Conservation (phyloP, 2,797 vertebrate species). For the Gymnothorax javanicus region DNA sequence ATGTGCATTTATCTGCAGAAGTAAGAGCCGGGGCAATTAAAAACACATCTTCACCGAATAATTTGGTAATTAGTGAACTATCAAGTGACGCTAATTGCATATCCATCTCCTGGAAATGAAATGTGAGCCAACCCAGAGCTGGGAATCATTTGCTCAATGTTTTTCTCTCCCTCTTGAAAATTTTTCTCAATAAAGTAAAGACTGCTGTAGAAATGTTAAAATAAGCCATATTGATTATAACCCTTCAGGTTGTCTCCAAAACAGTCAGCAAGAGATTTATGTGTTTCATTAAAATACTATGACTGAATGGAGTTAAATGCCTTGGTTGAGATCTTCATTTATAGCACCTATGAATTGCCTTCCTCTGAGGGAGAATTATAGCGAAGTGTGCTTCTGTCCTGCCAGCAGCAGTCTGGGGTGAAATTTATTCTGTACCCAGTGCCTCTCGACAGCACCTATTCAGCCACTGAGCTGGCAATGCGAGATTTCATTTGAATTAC, state of each 20-base stretch:
- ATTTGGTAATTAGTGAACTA: conserved; percentile 35
- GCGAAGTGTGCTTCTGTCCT: conserved; percentile 35
- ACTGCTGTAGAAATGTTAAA: conserved; percentile 13
- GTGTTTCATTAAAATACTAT: conserved; percentile 61
- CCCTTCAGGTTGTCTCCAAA: conserved; percentile 38
- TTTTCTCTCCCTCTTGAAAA: neutral
- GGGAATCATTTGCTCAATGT: conserved; percentile 1
- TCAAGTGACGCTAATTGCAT: conserved; percentile 25
- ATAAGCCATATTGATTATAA: conserved; percentile 27
- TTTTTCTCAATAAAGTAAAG: conserved; percentile 10
- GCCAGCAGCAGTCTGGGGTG: neutral
- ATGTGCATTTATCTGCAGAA: conserved; percentile 20
- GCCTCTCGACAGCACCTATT: neutral
- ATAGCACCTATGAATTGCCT: conserved; percentile 46
- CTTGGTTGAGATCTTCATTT: conserved; percentile 37
- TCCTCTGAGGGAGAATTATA: conserved; percentile 46
- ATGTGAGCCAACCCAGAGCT: conserved; percentile 8
- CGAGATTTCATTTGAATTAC: neutral
- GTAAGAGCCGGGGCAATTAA: conserved; percentile 43
- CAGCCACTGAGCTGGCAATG: neutral
- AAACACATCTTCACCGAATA: conserved; percentile 37
- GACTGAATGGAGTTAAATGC: conserved; percentile 58
- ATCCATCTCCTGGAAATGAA: neutral
- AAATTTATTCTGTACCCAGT: neutral
- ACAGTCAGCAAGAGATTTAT: conserved; percentile 51